Conservation (phyloP, 2,113 vertebrate species). For the Bungarus multicinctus region DNA sequence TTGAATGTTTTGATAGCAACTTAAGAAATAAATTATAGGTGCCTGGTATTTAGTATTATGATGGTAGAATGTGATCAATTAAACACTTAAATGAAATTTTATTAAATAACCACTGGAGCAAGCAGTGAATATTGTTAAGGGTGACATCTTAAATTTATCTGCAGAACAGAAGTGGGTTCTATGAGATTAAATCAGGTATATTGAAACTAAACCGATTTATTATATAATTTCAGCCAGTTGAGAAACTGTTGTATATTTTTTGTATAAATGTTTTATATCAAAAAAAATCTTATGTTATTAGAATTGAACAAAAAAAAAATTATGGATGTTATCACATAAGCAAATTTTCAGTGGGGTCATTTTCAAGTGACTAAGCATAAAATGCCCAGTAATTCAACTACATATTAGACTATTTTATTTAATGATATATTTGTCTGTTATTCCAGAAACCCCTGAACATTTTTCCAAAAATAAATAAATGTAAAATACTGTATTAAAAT, state of each 20-base stretch:
- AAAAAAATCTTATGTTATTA: neutral
- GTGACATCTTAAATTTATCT: constrained; percentile 6
- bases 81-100: neutral
- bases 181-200: neutral
- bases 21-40: neutral
- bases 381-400: neutral
- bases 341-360: neutral
- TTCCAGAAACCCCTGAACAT: neutral
- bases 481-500: neutral
- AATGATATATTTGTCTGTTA: neutral
- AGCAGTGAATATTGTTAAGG: neutral
- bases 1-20: neutral
- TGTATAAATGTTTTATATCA: neutral
- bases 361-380: neutral
- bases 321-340: neutral
- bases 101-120: neutral
- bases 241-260: neutral
- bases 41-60: neutral
- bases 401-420: constrained; percentile 4
- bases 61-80: constrained; percentile 27
- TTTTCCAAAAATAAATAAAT: neutral
- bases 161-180: neutral
- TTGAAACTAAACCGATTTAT: constrained; percentile 21
- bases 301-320: neutral
- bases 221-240: constrained; percentile 20